A percentile compares a stretch with the other conserved stretches of the same genome.
phyloP scores from a whole-genome alignment of 2,113 vertebrate species.

The Trichechus manatus region DNA sequence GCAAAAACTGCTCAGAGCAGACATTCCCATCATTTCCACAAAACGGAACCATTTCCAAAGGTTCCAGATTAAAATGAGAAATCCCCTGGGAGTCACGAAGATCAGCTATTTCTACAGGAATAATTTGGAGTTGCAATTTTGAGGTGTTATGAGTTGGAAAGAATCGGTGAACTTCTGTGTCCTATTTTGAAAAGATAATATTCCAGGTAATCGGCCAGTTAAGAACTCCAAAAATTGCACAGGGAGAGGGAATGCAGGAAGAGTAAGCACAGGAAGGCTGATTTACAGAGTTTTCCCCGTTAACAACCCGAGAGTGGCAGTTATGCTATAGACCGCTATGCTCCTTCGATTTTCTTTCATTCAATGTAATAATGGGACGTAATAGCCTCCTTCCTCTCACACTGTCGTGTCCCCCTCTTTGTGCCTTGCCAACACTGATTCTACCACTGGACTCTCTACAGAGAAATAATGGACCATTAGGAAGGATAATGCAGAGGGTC shows the following conservation, averaged over 20 bases:
- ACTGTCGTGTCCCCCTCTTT: slow-evolving; percentile 5
- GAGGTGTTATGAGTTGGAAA: slow-evolving; percentile 78
- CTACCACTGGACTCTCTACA: not conserved
- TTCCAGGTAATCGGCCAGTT: slow-evolving; percentile 67
- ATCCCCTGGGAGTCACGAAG: slow-evolving; percentile 82
- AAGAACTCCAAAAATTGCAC: slow-evolving; percentile 76
- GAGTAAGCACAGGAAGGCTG: slow-evolving; percentile 51
- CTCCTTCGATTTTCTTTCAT: slow-evolving; percentile 78
- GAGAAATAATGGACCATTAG: slow-evolving; percentile 60
- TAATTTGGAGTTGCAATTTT: slow-evolving; percentile 79
- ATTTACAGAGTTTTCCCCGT: slow-evolving; percentile 72
- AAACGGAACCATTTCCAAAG: slow-evolving; percentile 80
- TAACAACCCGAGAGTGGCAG: slow-evolving; percentile 65
- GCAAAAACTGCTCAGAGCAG: slow-evolving; percentile 82
- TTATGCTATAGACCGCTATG: slow-evolving; percentile 49
- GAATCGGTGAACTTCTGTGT: slow-evolving; percentile 82
- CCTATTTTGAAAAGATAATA: slow-evolving; percentile 85
- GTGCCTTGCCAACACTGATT: not conserved
- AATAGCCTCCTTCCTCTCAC: slow-evolving; percentile 79
- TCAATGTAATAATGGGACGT: slow-evolving; percentile 78
- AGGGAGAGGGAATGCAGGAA: slow-evolving; percentile 16
- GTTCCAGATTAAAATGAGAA: slow-evolving; percentile 80
- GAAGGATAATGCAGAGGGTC: not conserved
- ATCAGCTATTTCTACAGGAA: slow-evolving; percentile 80
- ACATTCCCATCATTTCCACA: slow-evolving; percentile 79